Base-by-base conservation (phyloP, 2,888 invertebrate genomes). In the Stenodera caucasica region DNA sequence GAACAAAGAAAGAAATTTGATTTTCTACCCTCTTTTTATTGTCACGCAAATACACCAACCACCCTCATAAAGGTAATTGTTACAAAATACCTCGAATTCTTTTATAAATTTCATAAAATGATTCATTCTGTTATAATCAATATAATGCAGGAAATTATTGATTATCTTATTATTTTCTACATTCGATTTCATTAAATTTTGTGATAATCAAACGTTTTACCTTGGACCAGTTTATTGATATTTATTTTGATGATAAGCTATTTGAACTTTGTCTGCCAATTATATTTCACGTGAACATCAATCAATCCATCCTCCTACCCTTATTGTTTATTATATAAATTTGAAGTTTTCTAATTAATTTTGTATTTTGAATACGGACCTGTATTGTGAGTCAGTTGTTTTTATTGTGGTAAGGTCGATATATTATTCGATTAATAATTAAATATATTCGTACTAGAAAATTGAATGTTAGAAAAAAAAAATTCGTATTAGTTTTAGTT, bases 301-400 rank as follows among this genome's bases (percentile, higher is more conserved):
- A 40, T 40, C 40, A 18, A 2, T 37, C 12, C n/a, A n/a, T n/a
- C n/a, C n/a, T n/a, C n/a, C n/a, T n/a, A n/a, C n/a, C n/a, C n/a
- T n/a, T n/a, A n/a, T n/a, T n/a, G n/a, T n/a, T n/a, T n/a, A n/a
- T n/a, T n/a, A n/a, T n/a, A n/a, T n/a, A n/a, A n/a, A n/a, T n/a
- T n/a, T n/a, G n/a, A n/a, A n/a, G n/a, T n/a, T n/a, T n/a, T n/a
- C n/a, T n/a, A n/a, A n/a, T n/a, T n/a, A n/a, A n/a, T n/a, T n/a
- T n/a, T n/a, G n/a, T n/a, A n/a, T n/a, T n/a, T n/a, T n/a, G n/a
- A 37, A 15, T 37, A 32, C 58, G 58, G 58, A 15, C 58, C 64
- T 61, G 55, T 35, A 51, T 53, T 37, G 53, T 65, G 65, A 65
- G 55, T 65, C 65, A 65, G 55, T 62, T 62, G 59, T 62, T 65